A percentile compares a stretch with the other conserved stretches of the same genome.
These are phyloP conservation scores for Pseudorasbora parva DNA, from an alignment of 2,113 vertebrate genomes.

Conservation along the genomic window DNA sequence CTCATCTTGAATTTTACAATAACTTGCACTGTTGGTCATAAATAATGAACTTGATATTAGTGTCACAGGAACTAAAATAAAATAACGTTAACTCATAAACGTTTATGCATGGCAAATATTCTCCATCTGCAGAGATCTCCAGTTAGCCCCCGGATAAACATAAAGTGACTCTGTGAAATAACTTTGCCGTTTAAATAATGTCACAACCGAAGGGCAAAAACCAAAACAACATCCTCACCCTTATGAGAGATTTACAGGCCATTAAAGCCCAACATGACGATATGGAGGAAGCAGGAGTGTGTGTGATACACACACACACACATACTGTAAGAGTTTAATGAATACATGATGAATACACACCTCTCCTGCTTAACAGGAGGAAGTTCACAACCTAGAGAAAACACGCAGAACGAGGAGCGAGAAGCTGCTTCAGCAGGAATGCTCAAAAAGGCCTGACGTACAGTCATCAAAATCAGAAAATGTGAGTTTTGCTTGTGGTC, in stretches of 20 bases:
- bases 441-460: not conserved
- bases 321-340: constrained; percentile 36
- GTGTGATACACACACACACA: not conserved
- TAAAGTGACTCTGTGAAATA: constrained; percentile 11
- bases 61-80: not conserved
- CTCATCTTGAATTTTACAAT: not conserved
- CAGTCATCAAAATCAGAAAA: not conserved
- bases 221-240: constrained; percentile 70
- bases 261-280: constrained; percentile 11
- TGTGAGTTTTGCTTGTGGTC: not conserved
- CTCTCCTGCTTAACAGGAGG: not conserved
- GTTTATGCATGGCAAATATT: constrained; percentile 1
- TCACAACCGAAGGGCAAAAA: constrained; percentile 42
- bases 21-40: not conserved
- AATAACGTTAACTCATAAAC: not conserved
- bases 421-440: not conserved
- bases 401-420: not conserved
- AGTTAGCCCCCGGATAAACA: not conserved
- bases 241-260: constrained; percentile 43
- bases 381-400: not conserved
- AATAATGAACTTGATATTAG: not conserved
- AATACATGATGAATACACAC: constrained; percentile 53
- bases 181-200: not conserved
- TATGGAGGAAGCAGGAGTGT: constrained; percentile 35
- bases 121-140: not conserved